Percentiles rank a stretch among this genome's conserved stretches.
Evolutionary conservation across 2,797 vertebrate genomes (phyloP).

Genomic region (Hippopotamyrus pictus): DNA sequence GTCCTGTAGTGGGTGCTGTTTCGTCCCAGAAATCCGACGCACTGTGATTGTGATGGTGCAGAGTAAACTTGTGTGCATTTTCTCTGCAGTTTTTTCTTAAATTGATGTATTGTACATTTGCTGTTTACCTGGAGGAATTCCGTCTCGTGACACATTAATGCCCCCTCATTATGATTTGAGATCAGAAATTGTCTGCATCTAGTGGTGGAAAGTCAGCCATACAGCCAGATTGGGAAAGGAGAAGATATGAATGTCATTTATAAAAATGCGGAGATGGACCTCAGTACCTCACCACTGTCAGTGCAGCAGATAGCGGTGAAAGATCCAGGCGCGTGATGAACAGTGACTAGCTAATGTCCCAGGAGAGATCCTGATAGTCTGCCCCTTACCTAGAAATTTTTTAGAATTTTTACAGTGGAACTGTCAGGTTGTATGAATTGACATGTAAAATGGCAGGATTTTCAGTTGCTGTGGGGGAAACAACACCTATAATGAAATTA

Average conservation of each 20-base stretch:
- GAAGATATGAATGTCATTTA: not conserved
- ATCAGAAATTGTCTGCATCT: not conserved
- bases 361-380: not conserved
- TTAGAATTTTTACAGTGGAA: not conserved
- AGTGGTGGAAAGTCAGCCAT: not conserved
- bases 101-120: not conserved
- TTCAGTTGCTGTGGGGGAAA: not conserved
- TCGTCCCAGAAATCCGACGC: not conserved
- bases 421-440: not conserved
- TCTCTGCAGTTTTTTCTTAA: not conserved
- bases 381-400: not conserved
- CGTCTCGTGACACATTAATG: not conserved
- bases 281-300: not conserved
- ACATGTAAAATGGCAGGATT: not conserved
- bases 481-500: not conserved
- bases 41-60: not conserved
- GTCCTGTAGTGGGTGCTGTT: not conserved
- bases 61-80: not conserved
- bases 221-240: not conserved
- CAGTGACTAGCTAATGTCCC: not conserved
- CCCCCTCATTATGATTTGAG: not conserved
- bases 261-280: not conserved
- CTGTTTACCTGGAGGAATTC: not conserved
- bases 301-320: not conserved
- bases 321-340: not conserved